Evolutionary conservation across 2,113 vertebrate genomes (phyloP).

Genomic region (Sinocyclocheilus maitianheensis): DNA sequence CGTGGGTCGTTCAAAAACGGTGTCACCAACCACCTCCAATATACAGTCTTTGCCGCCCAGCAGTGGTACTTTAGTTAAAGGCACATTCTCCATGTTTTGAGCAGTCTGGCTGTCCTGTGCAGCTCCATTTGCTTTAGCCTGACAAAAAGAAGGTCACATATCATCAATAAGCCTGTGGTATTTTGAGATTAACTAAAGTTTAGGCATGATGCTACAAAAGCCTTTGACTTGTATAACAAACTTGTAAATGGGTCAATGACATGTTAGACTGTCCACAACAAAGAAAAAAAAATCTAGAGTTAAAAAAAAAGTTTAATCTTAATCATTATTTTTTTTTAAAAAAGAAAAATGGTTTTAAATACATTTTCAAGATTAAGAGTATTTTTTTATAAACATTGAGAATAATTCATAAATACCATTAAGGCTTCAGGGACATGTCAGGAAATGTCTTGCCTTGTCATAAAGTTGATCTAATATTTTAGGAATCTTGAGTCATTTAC

Average conservation of each 20-base stretch:
- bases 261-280: not conserved
- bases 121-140: slow-evolving; percentile 64
- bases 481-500: too few species aligned
- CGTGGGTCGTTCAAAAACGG: slow-evolving; percentile 63
- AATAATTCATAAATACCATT: too few species aligned
- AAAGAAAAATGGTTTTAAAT: too few species aligned
- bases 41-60: slow-evolving; percentile 67
- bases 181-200: not conserved
- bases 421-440: too few species aligned
- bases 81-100: slow-evolving; percentile 60
- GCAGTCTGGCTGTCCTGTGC: slow-evolving; percentile 49
- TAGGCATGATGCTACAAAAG: not conserved
- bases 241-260: not conserved
- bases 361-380: too few species aligned
- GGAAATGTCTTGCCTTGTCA: too few species aligned
- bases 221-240: not conserved
- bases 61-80: slow-evolving; percentile 69
- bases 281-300: too few species aligned
- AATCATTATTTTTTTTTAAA: too few species aligned
- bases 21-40: slow-evolving; percentile 69
- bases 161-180: not conserved
- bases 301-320: too few species aligned
- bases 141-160: not conserved
- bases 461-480: too few species aligned
- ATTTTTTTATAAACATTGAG: too few species aligned